Evolutionary conservation across 2,797 vertebrate species (phyloP).

Genomic region (Poeciliopsis turneri): DNA sequence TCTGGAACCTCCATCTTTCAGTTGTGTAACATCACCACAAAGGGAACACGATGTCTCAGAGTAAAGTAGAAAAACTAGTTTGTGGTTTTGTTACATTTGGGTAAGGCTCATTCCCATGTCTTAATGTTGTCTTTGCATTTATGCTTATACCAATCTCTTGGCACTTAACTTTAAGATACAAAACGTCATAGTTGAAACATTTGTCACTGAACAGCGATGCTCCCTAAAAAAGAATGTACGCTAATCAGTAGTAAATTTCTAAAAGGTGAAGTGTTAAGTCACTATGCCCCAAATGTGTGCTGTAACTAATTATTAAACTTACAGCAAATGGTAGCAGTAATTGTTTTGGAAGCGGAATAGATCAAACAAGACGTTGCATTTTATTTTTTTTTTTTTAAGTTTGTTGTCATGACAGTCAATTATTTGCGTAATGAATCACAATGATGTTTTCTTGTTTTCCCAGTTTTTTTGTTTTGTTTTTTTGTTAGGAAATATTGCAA

Average conservation of each 20-base stretch:
- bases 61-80: background rate
- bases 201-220: background rate
- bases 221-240: background rate
- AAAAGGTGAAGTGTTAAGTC: background rate
- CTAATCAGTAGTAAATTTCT: background rate
- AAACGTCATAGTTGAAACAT: background rate
- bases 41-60: background rate
- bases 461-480: background rate
- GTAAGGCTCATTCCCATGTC: background rate
- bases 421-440: background rate
- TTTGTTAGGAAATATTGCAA: background rate
- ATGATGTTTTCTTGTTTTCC: background rate
- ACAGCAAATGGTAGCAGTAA: background rate
- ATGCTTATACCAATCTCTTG: background rate
- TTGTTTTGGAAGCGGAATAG: background rate
- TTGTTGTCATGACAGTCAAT: background rate
- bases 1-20: background rate
- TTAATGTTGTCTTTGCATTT: background rate
- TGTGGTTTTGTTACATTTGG: background rate
- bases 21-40: background rate
- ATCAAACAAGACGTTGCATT: background rate
- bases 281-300: background rate
- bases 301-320: background rate
- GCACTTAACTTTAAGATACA: background rate
- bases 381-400: background rate